Conservation (phyloP, 1,140 invertebrate genomes). For the Scaptomyza montana region DNA sequence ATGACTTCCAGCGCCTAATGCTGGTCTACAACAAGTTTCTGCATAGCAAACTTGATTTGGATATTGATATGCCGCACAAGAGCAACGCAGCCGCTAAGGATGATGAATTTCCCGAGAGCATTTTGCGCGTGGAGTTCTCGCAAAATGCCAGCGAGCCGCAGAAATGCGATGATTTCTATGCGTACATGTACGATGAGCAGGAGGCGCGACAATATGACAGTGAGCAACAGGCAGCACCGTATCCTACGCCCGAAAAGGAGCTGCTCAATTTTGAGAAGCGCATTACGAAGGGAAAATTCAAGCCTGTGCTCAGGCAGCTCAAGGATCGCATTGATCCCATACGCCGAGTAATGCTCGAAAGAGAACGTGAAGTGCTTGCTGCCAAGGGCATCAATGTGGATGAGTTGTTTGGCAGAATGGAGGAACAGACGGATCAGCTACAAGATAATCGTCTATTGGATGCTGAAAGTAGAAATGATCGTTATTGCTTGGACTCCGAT, state of each 20-base stretch:
- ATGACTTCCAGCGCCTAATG: slow-evolving; percentile 82
- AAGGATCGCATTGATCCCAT: slow-evolving; percentile 83
- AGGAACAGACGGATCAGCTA: slow-evolving; percentile 27
- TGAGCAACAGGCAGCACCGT: slow-evolving; percentile 66
- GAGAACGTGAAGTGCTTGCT: slow-evolving; percentile 74
- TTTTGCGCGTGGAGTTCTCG: slow-evolving; percentile 72
- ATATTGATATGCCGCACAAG: slow-evolving; percentile 8
- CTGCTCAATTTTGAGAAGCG: slow-evolving; percentile 79
- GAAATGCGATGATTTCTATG: slow-evolving; percentile 77
- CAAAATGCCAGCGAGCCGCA: slow-evolving; percentile 63
- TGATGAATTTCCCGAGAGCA: slow-evolving; percentile 73
- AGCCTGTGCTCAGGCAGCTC: slow-evolving; percentile 77
- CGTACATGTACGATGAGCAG: slow-evolving; percentile 80
- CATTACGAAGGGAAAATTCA: slow-evolving; percentile 74
- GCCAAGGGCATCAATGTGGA: slow-evolving; percentile 81
- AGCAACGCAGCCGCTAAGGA: slow-evolving; percentile 14
- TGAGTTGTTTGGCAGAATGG: slow-evolving; percentile 66
- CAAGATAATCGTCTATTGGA: slow-evolving; percentile 63
- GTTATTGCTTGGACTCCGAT: slow-evolving; percentile 24
- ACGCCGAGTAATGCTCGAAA: slow-evolving; percentile 75
- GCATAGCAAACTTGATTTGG: slow-evolving; percentile 67
- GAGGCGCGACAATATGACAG: slow-evolving; percentile 58
- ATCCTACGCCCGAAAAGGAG: slow-evolving; percentile 68
- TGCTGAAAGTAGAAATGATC: slow-evolving; percentile 7
- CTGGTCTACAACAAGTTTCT: slow-evolving; percentile 82